phyloP scores from a whole-genome alignment of 2,888 invertebrate species.

The Vesta saturnalis region DNA sequence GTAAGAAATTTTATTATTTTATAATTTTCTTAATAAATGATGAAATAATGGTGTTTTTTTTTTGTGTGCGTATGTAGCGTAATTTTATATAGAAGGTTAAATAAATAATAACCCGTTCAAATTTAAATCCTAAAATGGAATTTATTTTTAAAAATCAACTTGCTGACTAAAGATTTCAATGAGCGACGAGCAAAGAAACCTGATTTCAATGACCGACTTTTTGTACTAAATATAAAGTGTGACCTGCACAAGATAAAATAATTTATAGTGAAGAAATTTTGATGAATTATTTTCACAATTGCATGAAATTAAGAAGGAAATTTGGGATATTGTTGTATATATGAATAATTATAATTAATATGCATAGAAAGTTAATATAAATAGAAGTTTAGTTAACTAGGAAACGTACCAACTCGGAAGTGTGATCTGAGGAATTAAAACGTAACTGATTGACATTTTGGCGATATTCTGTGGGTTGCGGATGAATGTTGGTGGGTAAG shows the following conservation, averaged over 20 bases:
- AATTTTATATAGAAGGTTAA: too few relatives aligned
- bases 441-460: not conserved
- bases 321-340: not conserved
- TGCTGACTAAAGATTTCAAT: not conserved
- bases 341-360: not conserved
- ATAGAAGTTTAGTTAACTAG: not conserved
- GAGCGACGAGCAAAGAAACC: not conserved
- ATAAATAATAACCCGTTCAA: too few relatives aligned
- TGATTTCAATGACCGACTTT: constrained; percentile 1
- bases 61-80: too few relatives aligned
- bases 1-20: too few relatives aligned
- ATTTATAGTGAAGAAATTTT: not conserved
- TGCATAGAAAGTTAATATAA: not conserved
- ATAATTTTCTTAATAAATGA: too few relatives aligned
- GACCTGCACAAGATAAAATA: constrained; percentile 1
- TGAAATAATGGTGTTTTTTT: too few relatives aligned
- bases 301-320: not conserved
- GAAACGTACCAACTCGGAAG: not conserved
- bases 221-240: not conserved
- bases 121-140: too few relatives aligned
- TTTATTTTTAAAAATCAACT: not conserved
- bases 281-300: not conserved
- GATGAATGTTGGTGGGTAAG: not conserved
- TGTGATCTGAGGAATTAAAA: not conserved
- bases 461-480: not conserved